Conservation (phyloP, 2,113 vertebrate species). For the Crypturellus undulatus region DNA sequence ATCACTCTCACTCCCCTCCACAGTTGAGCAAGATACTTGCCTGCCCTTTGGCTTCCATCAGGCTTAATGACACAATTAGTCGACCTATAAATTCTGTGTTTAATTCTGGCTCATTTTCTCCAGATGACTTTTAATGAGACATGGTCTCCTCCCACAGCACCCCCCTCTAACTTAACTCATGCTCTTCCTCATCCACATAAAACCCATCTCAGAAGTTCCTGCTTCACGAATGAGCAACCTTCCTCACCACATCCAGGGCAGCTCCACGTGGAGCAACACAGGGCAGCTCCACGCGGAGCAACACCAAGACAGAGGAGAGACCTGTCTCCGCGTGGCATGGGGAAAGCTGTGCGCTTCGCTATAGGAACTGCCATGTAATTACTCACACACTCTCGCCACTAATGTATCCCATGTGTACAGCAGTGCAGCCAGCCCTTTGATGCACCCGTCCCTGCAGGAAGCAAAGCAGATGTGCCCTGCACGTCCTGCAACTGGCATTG, state of each 20-base stretch:
- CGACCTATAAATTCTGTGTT: neutral
- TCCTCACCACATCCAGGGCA: neutral
- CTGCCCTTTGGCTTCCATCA: neutral
- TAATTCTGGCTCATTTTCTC: neutral
- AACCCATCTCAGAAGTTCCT: neutral
- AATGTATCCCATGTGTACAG: neutral
- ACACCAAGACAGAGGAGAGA: neutral
- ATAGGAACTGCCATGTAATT: neutral
- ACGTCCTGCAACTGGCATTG: fast-evolving
- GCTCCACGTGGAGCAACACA: neutral
- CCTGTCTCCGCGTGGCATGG: fast-evolving
- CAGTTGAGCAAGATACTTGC: neutral
- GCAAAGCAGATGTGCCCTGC: neutral
- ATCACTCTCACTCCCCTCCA: neutral
- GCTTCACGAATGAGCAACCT: neutral
- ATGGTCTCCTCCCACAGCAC: neutral
- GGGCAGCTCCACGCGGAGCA: neutral
- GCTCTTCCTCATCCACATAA: neutral
- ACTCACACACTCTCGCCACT: neutral
- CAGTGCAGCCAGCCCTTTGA: neutral
- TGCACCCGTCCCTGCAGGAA: fast-evolving
- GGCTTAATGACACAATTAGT: neutral
- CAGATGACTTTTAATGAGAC: neutral
- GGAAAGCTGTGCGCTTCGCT: neutral
- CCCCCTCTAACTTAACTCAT: neutral